Base-by-base conservation (phyloP, 23 tunicate species). In the Aplidium turbinatum region DNA sequence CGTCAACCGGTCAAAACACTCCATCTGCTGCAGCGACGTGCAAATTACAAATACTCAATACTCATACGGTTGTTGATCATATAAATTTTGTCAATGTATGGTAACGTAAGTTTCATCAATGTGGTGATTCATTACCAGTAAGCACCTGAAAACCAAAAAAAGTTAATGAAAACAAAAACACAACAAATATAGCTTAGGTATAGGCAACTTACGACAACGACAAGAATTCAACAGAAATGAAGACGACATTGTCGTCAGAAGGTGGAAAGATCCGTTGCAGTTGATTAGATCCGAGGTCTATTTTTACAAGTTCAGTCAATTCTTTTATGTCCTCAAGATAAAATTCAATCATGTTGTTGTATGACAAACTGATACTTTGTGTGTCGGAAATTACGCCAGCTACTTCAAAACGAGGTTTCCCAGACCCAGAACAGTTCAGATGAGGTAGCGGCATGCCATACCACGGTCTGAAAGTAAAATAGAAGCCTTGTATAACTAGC, bases 121-220 rank as follows among this genome's bases (percentile, higher is more conserved):
- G n/a, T n/a, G n/a, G n/a, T n/a, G n/a, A n/a, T n/a, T n/a, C n/a
- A n/a, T n/a, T n/a, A n/a, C n/a, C n/a, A n/a, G n/a, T n/a, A n/a
- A n/a, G n/a, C n/a, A n/a, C n/a, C n/a, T n/a, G n/a, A n/a, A n/a
- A n/a, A n/a, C n/a, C n/a, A n/a, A n/a, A n/a, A n/a, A n/a, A n/a
- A n/a, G n/a, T n/a, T n/a, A n/a, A n/a, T n/a, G n/a, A n/a, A n/a
- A n/a, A n/a, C n/a, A n/a, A n/a, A n/a, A n/a, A n/a, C n/a, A n/a
- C n/a, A n/a, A n/a, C n/a, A n/a, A n/a, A n/a, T n/a, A n/a, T n/a
- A n/a, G n/a, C n/a, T n/a, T n/a, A n/a, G n/a, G n/a, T n/a, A n/a
- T n/a, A n/a, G n/a, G n/a, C n/a, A n/a, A 85, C 92, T 85, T 50
- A 85, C 92, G 84, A 1, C 0, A 85, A 21, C 11, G 73, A 35